Evolutionary conservation across 2,888 invertebrate species (phyloP), one percentile per base, ranked within the genome.

Genomic region (Diogma glabrata): DNA sequence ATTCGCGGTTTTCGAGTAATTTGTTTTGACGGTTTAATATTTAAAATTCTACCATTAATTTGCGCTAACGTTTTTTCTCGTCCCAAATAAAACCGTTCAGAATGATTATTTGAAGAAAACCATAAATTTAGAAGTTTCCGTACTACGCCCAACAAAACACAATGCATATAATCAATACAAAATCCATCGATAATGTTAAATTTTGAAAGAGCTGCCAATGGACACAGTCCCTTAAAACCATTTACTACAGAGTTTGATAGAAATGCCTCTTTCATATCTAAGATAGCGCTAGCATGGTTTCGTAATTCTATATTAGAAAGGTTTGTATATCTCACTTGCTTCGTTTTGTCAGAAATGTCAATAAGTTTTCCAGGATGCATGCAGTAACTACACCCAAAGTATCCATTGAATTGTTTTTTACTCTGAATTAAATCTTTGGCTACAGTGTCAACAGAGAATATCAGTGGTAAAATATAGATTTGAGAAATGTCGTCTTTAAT

Each of bases 321-420:
- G 10, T 38, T 38, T 38, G 38, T 38, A 16, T 38, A 38, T 8
- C 17, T 38, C 2, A 38, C 38, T 38, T 38, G 38, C 10, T 38
- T 38, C 7, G 4, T 16, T 16, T 16, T 38, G 4, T 6, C 10
- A 19, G 40, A 40, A 19, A 40, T 19, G 10, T 3, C 36, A 9
- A 51, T 19, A 5, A 23, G 28, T 36, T 33, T 17, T 33, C 51
- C 46, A 2, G 20, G 19, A 30, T 50, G 50, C 4, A 22, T 3
- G 17, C 51, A 51, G 17, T 51, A 47, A 10, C 45, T 45, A 23
- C 51, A 51, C 1, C 51, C 51, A 17, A 46, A 23, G 10, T 47
- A 22, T 3, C 50, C 46, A 45, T 50, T 50, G 22, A 22, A 16
- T 14, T 50, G 33, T 7, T 23, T 46, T 33, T 20, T 30, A n/a